phyloP scores from a whole-genome alignment of 2,888 invertebrate species.

The Drosophila meridiana region DNA sequence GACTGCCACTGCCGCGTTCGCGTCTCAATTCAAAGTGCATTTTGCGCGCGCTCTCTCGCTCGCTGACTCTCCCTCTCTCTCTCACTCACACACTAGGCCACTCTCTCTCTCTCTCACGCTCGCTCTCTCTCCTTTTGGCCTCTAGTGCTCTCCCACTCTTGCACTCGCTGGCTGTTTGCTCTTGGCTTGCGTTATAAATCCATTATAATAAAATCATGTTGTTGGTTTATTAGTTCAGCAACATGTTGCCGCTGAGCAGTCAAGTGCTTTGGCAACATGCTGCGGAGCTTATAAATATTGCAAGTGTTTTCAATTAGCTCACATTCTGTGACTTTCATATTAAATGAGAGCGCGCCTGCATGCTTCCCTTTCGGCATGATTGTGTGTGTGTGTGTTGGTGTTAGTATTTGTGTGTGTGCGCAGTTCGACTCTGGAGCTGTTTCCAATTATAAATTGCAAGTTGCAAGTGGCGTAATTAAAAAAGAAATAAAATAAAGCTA shows the following conservation, averaged over 20 bases:
- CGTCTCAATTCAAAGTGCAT: slow-evolving; percentile 75
- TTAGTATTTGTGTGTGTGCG: slow-evolving; percentile 13
- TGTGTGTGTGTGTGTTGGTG: not conserved
- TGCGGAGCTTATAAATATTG: slow-evolving; percentile 81
- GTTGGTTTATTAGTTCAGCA: slow-evolving; percentile 81
- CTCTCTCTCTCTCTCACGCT: slow-evolving; percentile 6
- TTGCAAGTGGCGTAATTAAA: slow-evolving; percentile 60
- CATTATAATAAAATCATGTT: slow-evolving; percentile 82
- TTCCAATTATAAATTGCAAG: slow-evolving; percentile 74
- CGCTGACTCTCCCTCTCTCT: slow-evolving; percentile 9
- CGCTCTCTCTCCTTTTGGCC: slow-evolving; percentile 8
- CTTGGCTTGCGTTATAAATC: slow-evolving; percentile 80
- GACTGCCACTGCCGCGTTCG: slow-evolving; percentile 74
- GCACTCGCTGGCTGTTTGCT: slow-evolving; percentile 59
- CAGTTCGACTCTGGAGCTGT: slow-evolving; percentile 52
- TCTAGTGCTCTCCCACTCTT: slow-evolving; percentile 18
- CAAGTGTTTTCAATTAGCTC: slow-evolving; percentile 83
- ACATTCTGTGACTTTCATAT: slow-evolving; percentile 82
- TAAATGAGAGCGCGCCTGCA: slow-evolving; percentile 66
- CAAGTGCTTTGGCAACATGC: slow-evolving; percentile 80
- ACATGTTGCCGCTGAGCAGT: slow-evolving; percentile 76
- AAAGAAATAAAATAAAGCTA: slow-evolving; percentile 29
- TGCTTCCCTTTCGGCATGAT: slow-evolving; percentile 35
- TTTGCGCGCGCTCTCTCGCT: slow-evolving; percentile 29
- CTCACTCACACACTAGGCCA: not conserved